A percentile compares a stretch with the other conserved stretches of the same genome.
Evolutionary conservation across 1,140 invertebrate genomes (phyloP).

Genomic region (Batillaria attramentaria): DNA sequence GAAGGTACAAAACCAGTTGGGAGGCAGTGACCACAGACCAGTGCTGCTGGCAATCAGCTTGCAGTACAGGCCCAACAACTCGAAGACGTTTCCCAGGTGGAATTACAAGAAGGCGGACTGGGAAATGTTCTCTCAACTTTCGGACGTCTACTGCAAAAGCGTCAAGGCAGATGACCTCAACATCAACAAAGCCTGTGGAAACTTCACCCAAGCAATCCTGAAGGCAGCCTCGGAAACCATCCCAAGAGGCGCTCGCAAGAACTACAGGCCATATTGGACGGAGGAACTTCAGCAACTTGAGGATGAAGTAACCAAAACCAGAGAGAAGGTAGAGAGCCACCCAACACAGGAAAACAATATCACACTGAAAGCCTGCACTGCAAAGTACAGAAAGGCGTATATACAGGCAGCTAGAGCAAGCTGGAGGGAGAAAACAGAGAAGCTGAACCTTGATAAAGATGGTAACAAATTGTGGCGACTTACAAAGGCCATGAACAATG

Average conservation of each 20-base stretch:
- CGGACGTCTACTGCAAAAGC: not conserved
- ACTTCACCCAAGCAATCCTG: slow-evolving; percentile 30
- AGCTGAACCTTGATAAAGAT: slow-evolving; percentile 20
- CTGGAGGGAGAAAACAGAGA: slow-evolving; percentile 15
- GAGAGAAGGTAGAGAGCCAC: no score
- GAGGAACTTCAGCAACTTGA: slow-evolving; percentile 31
- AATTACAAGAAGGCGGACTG: no score
- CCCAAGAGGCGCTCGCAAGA: slow-evolving; percentile 19
- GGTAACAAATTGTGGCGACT: slow-evolving; percentile 8
- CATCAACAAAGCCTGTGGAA: slow-evolving; percentile 5
- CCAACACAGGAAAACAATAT: no score
- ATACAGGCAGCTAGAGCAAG: no score
- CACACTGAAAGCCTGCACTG: slow-evolving; percentile 17
- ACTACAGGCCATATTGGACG: slow-evolving; percentile 39
- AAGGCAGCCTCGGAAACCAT: no score
- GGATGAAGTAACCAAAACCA: slow-evolving; percentile 24
- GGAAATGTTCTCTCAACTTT: not conserved
- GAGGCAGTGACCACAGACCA: slow-evolving; percentile 32
- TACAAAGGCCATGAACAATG: not conserved
- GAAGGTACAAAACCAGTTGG: slow-evolving; percentile 18
- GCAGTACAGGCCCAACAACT: no score
- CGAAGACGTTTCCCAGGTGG: slow-evolving; percentile 5
- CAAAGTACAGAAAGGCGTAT: slow-evolving; percentile 26
- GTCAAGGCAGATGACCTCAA: slow-evolving; percentile 4
- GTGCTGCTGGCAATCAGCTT: not conserved